These are phyloP conservation scores for Sarcophaga peregrina DNA, from an alignment of 1,140 invertebrate species.

Conservation along the genomic window DNA sequence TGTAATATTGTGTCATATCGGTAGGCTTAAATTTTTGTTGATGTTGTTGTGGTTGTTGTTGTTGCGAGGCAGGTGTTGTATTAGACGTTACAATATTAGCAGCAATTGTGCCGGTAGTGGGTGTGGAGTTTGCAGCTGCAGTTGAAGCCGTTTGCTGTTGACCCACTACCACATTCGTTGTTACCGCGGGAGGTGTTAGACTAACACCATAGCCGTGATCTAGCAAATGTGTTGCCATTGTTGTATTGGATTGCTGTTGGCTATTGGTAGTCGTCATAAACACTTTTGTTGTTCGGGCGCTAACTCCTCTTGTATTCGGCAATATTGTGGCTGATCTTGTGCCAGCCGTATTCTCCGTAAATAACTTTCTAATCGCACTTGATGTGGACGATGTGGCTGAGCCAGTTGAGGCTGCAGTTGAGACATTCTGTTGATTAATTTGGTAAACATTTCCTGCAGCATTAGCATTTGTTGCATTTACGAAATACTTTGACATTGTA, in stretches of 20 bases:
- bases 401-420: neutral
- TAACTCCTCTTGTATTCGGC: neutral
- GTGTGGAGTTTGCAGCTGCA: conserved; percentile 68
- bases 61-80: conserved; percentile 66
- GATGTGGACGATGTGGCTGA: neutral
- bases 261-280: conserved; percentile 31
- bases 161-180: conserved; percentile 1
- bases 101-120: conserved; percentile 53
- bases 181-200: conserved; percentile 65
- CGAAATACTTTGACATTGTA: conserved; percentile 63
- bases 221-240: conserved; percentile 72
- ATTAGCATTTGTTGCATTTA: conserved; percentile 49
- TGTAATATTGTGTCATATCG: conserved; percentile 63
- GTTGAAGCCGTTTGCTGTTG: conserved; percentile 44
- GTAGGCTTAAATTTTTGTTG: conserved; percentile 51
- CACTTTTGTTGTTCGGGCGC: neutral
- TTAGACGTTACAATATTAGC: conserved; percentile 49
- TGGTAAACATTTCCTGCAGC: conserved; percentile 38
- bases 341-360: conserved; percentile 23
- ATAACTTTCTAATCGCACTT: conserved; percentile 43
- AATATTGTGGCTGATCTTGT: neutral
- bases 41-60: conserved; percentile 45
- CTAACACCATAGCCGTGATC: conserved; percentile 88
- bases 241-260: conserved; percentile 31
- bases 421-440: conserved; percentile 35